Evolutionary conservation across 1,140 invertebrate species (phyloP).

Genomic region (Gonatopus flavifemur): DNA sequence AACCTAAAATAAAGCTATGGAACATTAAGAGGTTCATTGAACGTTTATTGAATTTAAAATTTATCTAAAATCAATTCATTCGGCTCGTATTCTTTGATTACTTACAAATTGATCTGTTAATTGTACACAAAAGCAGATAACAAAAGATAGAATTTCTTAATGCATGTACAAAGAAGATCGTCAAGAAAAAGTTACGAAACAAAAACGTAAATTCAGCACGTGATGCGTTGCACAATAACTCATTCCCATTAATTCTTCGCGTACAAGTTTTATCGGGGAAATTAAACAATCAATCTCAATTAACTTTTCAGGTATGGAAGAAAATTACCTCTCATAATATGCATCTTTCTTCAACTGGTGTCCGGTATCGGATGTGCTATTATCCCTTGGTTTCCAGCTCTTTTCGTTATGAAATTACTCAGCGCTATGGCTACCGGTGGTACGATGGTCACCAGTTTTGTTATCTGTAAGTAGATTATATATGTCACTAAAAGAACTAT

Average conservation of each 20-base stretch:
- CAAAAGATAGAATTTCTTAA: conserved; percentile 1
- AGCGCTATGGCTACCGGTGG: conserved; percentile 65
- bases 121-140: too few relatives aligned
- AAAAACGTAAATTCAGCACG: too few relatives aligned
- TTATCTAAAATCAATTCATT: too few relatives aligned
- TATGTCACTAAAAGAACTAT: too few relatives aligned
- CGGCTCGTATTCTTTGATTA: neutral
- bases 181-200: neutral
- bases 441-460: conserved; percentile 71
- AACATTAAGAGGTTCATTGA: too few relatives aligned
- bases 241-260: too few relatives aligned
- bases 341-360: conserved; percentile 68
- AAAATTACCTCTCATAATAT: conserved; percentile 72
- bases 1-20: too few relatives aligned
- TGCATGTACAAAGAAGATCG: neutral
- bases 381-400: conserved; percentile 57
- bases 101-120: conserved; percentile 4
- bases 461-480: conserved; percentile 53
- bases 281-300: too few relatives aligned
- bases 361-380: conserved; percentile 60
- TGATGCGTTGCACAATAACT: too few relatives aligned
- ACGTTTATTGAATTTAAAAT: too few relatives aligned
- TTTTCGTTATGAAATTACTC: conserved; percentile 58
- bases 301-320: conserved; percentile 73
- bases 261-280: too few relatives aligned